Conservation (phyloP, 1,140 invertebrate species). For the Rhynchophorus ferrugineus region DNA sequence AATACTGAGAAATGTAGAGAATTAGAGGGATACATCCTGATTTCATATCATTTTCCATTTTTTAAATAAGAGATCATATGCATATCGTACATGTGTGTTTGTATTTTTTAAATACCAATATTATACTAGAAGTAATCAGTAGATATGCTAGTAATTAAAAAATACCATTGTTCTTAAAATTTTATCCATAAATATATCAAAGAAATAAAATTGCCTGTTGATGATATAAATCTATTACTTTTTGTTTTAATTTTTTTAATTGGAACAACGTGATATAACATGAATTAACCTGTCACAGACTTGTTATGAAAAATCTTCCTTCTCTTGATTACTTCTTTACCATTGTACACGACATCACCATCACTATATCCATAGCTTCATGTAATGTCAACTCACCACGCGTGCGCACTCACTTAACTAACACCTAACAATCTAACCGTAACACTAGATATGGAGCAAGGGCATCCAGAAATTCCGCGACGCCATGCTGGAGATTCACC, state of each 20-base stretch:
- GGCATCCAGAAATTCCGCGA: slow-evolving; percentile 72
- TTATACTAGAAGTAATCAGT: slow-evolving; percentile 5
- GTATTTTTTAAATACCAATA: slow-evolving; percentile 5
- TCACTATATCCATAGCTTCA: slow-evolving; percentile 15
- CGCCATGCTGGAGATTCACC: slow-evolving; percentile 77
- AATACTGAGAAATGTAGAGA: no score
- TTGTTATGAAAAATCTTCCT: no score
- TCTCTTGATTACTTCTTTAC: slow-evolving; percentile 18
- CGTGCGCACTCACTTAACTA: slow-evolving; percentile 28
- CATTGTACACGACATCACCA: slow-evolving; percentile 2
- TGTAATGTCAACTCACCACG: slow-evolving; percentile 26
- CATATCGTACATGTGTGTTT: no score
- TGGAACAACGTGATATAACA: background rate
- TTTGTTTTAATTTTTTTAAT: background rate
- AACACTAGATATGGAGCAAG: slow-evolving; percentile 51
- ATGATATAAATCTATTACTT: background rate
- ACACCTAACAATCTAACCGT: slow-evolving; percentile 40
- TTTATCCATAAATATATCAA: background rate
- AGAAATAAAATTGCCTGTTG: background rate
- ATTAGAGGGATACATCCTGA: no score
- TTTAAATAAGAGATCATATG: no score
- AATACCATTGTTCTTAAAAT: background rate
- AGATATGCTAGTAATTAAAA: background rate
- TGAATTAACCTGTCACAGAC: background rate
- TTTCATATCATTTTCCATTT: no score